Evolutionary conservation across 2,888 invertebrate species (phyloP).

Genomic region (Drosophila meridionalis): DNA sequence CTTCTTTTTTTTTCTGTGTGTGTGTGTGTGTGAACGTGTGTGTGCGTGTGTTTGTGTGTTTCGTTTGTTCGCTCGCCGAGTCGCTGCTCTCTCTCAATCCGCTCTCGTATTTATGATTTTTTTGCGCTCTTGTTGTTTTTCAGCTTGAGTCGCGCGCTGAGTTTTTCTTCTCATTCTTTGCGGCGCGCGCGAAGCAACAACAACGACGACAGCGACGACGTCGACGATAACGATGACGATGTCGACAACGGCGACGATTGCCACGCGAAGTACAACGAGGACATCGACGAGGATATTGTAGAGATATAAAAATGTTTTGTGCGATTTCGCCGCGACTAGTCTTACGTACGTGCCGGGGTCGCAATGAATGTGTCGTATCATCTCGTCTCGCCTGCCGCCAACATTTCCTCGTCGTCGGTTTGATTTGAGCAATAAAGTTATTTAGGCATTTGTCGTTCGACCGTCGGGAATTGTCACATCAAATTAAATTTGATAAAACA

Average conservation of each 20-base stretch:
- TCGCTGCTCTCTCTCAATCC: constrained; percentile 25
- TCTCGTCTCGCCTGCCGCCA: constrained; percentile 36
- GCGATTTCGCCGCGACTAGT: constrained; percentile 82
- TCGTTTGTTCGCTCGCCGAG: constrained; percentile 24
- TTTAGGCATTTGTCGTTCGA: constrained; percentile 34
- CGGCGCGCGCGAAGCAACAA: constrained; percentile 71
- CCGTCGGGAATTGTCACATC: constrained; percentile 31
- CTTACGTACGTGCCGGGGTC: constrained; percentile 84
- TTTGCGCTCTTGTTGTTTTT: constrained; percentile 64
- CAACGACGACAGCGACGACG: constrained; percentile 48
- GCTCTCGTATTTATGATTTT: constrained; percentile 48
- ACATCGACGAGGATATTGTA: constrained; percentile 62
- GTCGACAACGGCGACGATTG: constrained; percentile 50
- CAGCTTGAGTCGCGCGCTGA: constrained; percentile 74
- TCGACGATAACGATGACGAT: constrained; percentile 59
- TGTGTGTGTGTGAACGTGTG: constrained; percentile 5
- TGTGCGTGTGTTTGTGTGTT: constrained; percentile 13
- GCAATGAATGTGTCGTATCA: constrained; percentile 78
- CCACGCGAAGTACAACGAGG: constrained; percentile 62
- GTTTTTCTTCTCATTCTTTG: constrained; percentile 79
- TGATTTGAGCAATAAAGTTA: constrained; percentile 31
- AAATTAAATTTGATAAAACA: constrained; percentile 58
- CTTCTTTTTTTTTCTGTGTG: constrained; percentile 14
- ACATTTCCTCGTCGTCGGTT: constrained; percentile 33
- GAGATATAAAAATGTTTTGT: constrained; percentile 84